Evolutionary conservation across 2,797 vertebrate species (phyloP), one percentile per base, ranked within the genome.

Genomic region (Craterocephalus amniculus): DNA sequence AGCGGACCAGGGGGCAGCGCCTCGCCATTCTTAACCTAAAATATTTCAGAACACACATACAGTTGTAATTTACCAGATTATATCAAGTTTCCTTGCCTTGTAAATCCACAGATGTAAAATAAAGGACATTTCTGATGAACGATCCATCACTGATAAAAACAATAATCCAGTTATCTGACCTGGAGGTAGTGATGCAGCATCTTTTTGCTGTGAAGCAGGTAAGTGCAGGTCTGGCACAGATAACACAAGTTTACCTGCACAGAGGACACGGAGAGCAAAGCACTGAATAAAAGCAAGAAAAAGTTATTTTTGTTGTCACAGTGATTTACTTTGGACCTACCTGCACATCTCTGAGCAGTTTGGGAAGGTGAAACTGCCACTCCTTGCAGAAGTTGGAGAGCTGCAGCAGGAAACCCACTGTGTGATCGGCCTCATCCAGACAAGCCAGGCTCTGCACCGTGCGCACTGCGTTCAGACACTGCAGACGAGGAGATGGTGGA

Each of bases 141-240:
- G 29, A 29, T 29, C 8, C 12, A 34, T 31, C 18, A 36, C 12
- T 12, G 7, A 24, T 1, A 12, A 40, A 40, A 16, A 16, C 20
- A 57, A 20, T 5, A 60, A 10, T n/a, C 2, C 29, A 29, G 29
- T 40, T 62, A 16, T 63, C 91, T 87, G 70, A 99, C 98, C 97
- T 99, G 97, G 38, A 99, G 88, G 86, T 97, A 99, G 93, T 99
- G 97, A 86, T 97, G 97, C 14, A 99, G 96, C 97, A 99, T 97
- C 91, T 99, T 99, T 79, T 97, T 98, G 92, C 97, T 98, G 87
- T 99, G 97, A 45, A 99, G 94, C 63, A 99, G 96, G 62, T 97
- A 99, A 0, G 97, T 99, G 76, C 98, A 99, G 60, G 97, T 97
- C 93, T 99, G 98, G 72, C 98, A 99, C 85, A 99, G 83, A 83